Evolutionary conservation across 2,113 vertebrate genomes (phyloP).

Genomic region (Scomber colias): DNA sequence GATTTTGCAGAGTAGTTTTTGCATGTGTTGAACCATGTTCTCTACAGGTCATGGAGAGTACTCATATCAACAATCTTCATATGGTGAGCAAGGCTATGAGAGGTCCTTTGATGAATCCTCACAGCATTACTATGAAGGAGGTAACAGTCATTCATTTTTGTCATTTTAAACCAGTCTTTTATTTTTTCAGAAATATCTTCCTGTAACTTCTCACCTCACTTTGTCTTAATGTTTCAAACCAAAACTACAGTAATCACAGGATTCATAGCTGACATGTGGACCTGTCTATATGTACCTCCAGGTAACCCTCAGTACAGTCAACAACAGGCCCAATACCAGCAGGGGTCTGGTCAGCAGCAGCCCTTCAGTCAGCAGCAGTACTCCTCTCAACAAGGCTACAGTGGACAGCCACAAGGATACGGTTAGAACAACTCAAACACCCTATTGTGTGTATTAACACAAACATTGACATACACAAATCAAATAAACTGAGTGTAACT

Average conservation of each 20-base stretch:
- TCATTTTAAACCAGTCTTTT: neutral
- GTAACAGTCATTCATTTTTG: constrained; percentile 71
- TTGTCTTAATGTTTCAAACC: neutral
- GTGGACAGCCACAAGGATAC: constrained; percentile 91
- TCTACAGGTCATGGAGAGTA: constrained; percentile 91
- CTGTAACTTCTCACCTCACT: neutral
- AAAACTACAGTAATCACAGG: neutral
- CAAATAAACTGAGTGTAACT: neutral
- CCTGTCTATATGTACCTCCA: constrained; percentile 56
- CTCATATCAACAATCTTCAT: constrained; percentile 93
- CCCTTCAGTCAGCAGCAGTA: constrained; percentile 93
- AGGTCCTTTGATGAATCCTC: constrained; percentile 93
- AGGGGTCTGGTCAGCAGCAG: constrained; percentile 91
- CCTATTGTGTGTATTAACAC: neutral
- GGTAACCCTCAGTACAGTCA: constrained; percentile 95
- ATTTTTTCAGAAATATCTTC: neutral
- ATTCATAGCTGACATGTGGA: neutral
- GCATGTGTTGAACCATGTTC: constrained; percentile 52
- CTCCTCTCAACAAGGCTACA: constrained; percentile 92
- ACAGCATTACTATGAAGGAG: constrained; percentile 97
- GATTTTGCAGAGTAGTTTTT: constrained; percentile 27
- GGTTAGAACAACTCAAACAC: constrained; percentile 59
- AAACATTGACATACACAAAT: neutral
- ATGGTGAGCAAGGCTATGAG: constrained; percentile 94
- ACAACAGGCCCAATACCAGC: constrained; percentile 93